Evolutionary conservation across 2,888 invertebrate species (phyloP), one percentile per base, ranked within the genome.

Genomic region (Ferrisia virgata): DNA sequence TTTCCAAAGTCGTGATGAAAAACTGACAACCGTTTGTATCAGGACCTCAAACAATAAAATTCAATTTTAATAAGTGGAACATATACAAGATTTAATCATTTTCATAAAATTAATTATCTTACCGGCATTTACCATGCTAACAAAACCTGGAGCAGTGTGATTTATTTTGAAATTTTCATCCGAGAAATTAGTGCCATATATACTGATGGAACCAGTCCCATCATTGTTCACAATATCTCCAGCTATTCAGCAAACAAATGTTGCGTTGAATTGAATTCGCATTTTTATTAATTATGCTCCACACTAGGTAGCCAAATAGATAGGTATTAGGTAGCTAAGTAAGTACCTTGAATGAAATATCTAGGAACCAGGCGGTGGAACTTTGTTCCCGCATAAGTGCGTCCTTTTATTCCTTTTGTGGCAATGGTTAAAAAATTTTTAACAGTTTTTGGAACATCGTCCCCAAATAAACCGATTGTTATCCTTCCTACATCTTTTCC

Each of bases 1-100:
- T 96, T 87, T 93, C 92, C 86, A 93, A 93, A 2, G 94, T 94
- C 31, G 98, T 99, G 87, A 99, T 96, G 88, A 99, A 99, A 91
- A 99, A 99, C 89, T 99, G 99, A 0, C 97, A 98, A 36, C 98
- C 98, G 88, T 99, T 99, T 39, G 98, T 98, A 89, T 99, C 95
- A 33, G 86, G 86, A 3, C 87, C 87, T 87, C 22, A n/a, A 40
- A 53, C 33, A 72, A 25, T 72, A 11, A 40, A 15, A 40, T 31
- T 39, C 6, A 69, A 11, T 6, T 53, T 9, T 3, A 47, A 53
- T 6, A 22, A 4, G n/a, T n/a, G n/a, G n/a, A n/a, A n/a, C n/a
- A n/a, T n/a, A n/a, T n/a, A n/a, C n/a, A n/a, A n/a, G n/a, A n/a
- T n/a, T n/a, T n/a, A n/a, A n/a, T 13, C 28, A 3, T 4, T 58